Base-by-base conservation (phyloP, 2,888 invertebrate species). In the Coenonympha glycerion region DNA sequence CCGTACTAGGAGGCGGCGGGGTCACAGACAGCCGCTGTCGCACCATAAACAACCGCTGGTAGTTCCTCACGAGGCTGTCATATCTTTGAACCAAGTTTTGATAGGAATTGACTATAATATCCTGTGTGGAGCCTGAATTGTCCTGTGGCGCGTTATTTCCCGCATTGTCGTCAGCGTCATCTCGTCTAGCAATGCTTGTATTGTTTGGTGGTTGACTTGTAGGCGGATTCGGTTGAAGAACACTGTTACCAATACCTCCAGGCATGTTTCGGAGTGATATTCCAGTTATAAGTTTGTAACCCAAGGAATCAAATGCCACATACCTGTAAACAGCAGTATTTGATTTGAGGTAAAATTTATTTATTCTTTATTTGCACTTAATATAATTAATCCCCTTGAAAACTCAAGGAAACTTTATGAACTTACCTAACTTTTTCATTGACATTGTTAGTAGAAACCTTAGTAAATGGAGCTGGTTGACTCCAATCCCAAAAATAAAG, bases 401-500 rank as follows among this genome's bases (percentile, higher is more conserved):
- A n/a, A n/a, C n/a, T n/a, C n/a, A n/a, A n/a, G n/a, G n/a, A n/a
- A n/a, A n/a, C n/a, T n/a, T n/a, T 33, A 18, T n/a, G 9, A 13
- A 18, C 87, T 63, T 74, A 93, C 93, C 93, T 89, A 63, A 95
- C 93, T 91, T 94, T 93, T 76, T 95, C 95, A 76, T 91, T 92
- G 16, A 91, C 89, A 71, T 90, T 91, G 56, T 89, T 89, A n/a
- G 95, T 95, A 24, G 90, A 89, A 52, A 93, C 91, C 68, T 91
- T 91, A 42, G 92, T 91, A 69, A 93, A 93, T 0, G 94, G 94
- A 50, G 92, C 89, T 1, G 92, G 90, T 62, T 91, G 90, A 64
- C 91, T 92, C 95, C 96, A 96, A 70, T 96, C 94, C 96, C 96
- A 96, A 76, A 96, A 95, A 71, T 93, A 92, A 6, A 96, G 87